Base-by-base conservation (phyloP, 2,113 vertebrate species). In the Axis porcinus region DNA sequence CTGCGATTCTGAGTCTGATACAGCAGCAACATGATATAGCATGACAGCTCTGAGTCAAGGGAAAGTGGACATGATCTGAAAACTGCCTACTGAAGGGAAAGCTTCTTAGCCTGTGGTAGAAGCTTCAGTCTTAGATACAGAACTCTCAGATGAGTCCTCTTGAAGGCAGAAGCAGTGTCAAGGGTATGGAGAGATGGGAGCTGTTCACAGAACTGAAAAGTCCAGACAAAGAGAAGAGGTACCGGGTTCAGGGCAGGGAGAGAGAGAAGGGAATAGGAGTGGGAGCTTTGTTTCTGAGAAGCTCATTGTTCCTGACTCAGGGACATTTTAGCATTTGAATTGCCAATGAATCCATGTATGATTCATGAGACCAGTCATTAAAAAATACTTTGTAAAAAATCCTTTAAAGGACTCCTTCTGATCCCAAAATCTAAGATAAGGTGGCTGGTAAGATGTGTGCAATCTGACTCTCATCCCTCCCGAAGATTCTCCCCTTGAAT, bases 381-480 rank as follows among this genome's bases (percentile, higher is more conserved):
- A 3, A 70, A 76, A 67, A 6, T 45, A 23, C 23, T n/a, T 67
- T 84, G 28, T 55, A 58, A 57, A 70, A 79, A 67, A 23, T 30
- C 33, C 16, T 83, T 3, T 43, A 83, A 89, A 30, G 23, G 8
- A 28, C 7, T 86, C 62, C 55, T 85, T 85, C 67, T 85, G 25
- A 30, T 70, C 45, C 23, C 23, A 27, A 7, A 89, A 2, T 52
- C 54, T 83, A 30, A 93, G 15, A 12, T 25, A 25, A 86, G 40
- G 1, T 16, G 21, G 17, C 14, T 74, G 57, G 23, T 2, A n/a
- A 57, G 40, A 76, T 8, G n/a, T 1, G 36, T 3, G 25, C 3
- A 15, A 1, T 16, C 7, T 7, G 3, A 55, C 3, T 8, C 7
- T 10, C 13, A 15, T 11, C 52, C 16, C 19, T 33, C 4, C 14